phyloP scores from a whole-genome alignment of 2,888 invertebrate genomes.

The Dicycla oo region DNA sequence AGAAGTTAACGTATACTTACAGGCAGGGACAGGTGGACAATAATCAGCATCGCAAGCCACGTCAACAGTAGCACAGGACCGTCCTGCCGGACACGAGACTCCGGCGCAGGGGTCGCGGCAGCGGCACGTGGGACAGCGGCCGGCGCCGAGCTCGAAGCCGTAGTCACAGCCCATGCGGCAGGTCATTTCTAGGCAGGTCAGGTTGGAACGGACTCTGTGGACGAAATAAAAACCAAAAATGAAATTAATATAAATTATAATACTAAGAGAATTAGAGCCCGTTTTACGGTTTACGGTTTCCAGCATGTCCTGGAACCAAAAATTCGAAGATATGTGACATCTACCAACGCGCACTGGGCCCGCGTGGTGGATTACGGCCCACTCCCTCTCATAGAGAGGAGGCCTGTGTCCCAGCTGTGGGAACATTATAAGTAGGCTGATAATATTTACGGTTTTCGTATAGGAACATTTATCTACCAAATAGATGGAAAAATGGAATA shows the following conservation, averaged over 20 bases:
- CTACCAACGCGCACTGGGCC: no score
- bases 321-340: no score
- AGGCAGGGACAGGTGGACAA: constrained; percentile 96
- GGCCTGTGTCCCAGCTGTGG: no score
- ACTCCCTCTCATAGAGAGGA: no score
- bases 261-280: background rate
- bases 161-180: constrained; percentile 96
- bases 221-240: background rate
- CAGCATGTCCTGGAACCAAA: no score
- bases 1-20: constrained; percentile 81
- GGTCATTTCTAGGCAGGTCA: constrained; percentile 93
- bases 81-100: constrained; percentile 91
- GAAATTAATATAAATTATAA: background rate
- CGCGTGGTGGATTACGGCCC: no score
- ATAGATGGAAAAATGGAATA: background rate
- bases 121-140: constrained; percentile 94
- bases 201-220: constrained; percentile 89
- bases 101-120: constrained; percentile 95
- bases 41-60: constrained; percentile 96
- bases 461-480: background rate
- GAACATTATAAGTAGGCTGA: no score
- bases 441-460: no score
- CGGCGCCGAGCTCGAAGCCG: constrained; percentile 93
- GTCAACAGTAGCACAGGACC: constrained; percentile 95
- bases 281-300: no score